phyloP scores from a whole-genome alignment of 35 echinoderm and acorn worm species.

The Acanthaster planci region DNA sequence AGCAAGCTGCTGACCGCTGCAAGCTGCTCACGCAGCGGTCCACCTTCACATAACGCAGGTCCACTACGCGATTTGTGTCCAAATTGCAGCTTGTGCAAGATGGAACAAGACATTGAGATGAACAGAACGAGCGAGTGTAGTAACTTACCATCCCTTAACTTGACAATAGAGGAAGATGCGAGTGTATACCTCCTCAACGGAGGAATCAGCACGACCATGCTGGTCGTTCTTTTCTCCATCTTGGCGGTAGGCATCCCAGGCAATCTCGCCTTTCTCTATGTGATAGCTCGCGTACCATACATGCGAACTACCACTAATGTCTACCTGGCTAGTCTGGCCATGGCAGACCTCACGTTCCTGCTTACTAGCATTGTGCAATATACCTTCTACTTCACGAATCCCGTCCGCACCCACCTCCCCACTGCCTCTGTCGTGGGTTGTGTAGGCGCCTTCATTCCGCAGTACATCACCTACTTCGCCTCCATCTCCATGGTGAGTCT shows the following conservation, averaged over 20 bases:
- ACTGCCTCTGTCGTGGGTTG: conserved; percentile 1
- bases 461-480: conserved; percentile 28
- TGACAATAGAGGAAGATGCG: neutral
- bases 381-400: neutral
- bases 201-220: conserved; percentile 5
- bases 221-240: conserved; percentile 31
- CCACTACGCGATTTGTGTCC: too few relatives aligned
- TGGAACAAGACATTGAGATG: neutral
- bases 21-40: too few relatives aligned
- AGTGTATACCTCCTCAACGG: neutral
- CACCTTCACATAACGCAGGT: too few relatives aligned
- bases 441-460: neutral
- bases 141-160: neutral
- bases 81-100: neutral
- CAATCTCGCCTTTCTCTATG: conserved; percentile 56
- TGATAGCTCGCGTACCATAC: conserved; percentile 29
- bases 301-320: conserved; percentile 63
- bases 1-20: too few relatives aligned
- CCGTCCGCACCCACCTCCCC: conserved; percentile 1
- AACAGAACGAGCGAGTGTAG: neutral
- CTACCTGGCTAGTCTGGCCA: conserved; percentile 54
- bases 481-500: conserved; percentile 42
- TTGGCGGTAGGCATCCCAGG: conserved; percentile 31
- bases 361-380: conserved; percentile 19
- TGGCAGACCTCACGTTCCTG: conserved; percentile 52